Evolutionary conservation across 2,797 vertebrate species (phyloP).

Genomic region (Eremophila alpestris): DNA sequence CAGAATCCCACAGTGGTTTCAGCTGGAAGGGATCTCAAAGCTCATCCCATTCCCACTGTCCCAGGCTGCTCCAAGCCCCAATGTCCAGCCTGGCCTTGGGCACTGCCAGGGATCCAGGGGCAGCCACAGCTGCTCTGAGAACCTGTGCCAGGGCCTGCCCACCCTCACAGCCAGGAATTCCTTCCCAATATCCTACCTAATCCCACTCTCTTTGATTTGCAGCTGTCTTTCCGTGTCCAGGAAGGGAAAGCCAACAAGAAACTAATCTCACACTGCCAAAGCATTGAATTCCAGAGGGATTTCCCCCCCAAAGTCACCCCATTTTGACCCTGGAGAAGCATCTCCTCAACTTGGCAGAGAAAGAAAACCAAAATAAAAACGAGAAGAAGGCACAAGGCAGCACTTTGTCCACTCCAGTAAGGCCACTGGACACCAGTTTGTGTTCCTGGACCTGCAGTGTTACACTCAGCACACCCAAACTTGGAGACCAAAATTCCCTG

Average conservation of each 20-base stretch:
- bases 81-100: background rate
- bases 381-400: background rate
- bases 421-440: background rate
- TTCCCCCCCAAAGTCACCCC: background rate
- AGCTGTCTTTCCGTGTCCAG: background rate
- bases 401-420: background rate
- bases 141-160: background rate
- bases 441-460: background rate
- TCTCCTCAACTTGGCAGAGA: background rate
- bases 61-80: background rate
- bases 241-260: background rate
- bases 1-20: background rate
- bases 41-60: background rate
- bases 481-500: accelerated
- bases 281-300: background rate
- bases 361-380: background rate
- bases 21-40: background rate
- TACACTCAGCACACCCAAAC: background rate
- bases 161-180: accelerated
- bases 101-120: background rate
- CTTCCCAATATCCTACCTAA: background rate
- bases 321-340: background rate
- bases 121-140: background rate
- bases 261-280: background rate
- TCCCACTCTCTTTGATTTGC: too few relatives aligned